Base-by-base conservation (phyloP, 2,888 invertebrate species). In the Allolobophora icterica region DNA sequence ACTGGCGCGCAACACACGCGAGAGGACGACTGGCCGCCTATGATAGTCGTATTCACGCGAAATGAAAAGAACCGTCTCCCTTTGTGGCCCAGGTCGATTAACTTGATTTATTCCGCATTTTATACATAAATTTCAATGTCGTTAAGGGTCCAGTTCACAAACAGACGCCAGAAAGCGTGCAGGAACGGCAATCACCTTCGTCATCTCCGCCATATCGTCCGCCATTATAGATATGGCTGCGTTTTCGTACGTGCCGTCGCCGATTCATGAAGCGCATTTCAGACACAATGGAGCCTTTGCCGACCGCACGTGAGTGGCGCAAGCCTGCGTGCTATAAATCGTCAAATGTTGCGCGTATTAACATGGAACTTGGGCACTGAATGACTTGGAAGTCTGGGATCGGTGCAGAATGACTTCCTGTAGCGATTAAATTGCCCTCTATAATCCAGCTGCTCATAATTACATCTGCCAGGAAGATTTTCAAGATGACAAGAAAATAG, bases 121-220 rank as follows among this genome's bases (percentile, higher is more conserved):
- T 71, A 71, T 71, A n/a, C 71, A 71, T 71, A 71, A 71, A 71
- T 71, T 71, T 71, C 71, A 71, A 71, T 71, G 71, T 71, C 71
- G 71, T 71, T 71, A 71, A 71, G n/a, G 11, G 1, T 11, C n/a
- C 30, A n/a, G 71, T 71, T 30, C 30, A n/a, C 5, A 71, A 1
- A n/a, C 30, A 71, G 71, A 71, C 30, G 0, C 30, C 4, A 71
- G n/a, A 71, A n/a, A 71, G n/a, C 71, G 71, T n/a, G 71, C 71
- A 71, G 30, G 71, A 71, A 52, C 71, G 30, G 71, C 71, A 71
- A 71, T 71, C 71, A 71, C 71, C n/a, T n/a, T 71, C 71, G n/a
- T 71, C 71, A 71, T 8, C 71, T 71, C 52, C 52, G 24, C 21
- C 5, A 52, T 24, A 24, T 52, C 52, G 52, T 52, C 71, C 71